Conservation (phyloP, 2,113 vertebrate species). For the Rhineura floridana region DNA sequence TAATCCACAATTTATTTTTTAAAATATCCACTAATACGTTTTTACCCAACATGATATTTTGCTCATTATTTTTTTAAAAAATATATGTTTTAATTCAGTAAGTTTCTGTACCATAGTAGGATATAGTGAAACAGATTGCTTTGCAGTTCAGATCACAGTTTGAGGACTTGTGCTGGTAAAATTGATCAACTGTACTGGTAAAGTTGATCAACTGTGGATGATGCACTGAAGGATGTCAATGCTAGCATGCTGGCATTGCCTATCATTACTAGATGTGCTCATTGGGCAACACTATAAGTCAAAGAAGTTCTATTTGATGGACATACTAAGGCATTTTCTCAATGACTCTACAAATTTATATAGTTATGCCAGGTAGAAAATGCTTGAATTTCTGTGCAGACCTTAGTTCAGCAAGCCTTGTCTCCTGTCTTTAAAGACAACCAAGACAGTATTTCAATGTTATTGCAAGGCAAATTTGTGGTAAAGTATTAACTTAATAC, state of each 20-base stretch:
- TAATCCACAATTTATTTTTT: neutral
- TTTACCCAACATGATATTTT: neutral
- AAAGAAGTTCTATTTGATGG: neutral
- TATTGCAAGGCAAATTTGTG: neutral
- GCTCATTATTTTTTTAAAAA: neutral
- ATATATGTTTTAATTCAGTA: neutral
- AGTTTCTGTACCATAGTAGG: neutral
- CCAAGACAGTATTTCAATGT: neutral
- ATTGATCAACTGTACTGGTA: neutral
- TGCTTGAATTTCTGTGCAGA: neutral
- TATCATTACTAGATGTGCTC: neutral
- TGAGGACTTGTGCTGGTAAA: neutral
- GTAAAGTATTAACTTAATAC: neutral
- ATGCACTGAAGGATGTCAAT: neutral
- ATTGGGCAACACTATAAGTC: neutral
- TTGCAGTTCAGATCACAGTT: neutral
- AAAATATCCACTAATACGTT: neutral
- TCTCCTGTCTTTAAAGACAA: neutral
- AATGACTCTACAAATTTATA: neutral
- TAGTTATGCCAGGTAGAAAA: neutral
- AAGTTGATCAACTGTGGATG: neutral
- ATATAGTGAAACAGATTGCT: neutral
- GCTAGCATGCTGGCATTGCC: neutral
- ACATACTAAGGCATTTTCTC: neutral
- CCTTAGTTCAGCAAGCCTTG: neutral